Percentiles rank a stretch among this genome's conserved stretches.
These are phyloP conservation scores for Dicerorhinus sumatrensis DNA, from an alignment of 2,113 vertebrate species.

Conservation along the genomic window DNA sequence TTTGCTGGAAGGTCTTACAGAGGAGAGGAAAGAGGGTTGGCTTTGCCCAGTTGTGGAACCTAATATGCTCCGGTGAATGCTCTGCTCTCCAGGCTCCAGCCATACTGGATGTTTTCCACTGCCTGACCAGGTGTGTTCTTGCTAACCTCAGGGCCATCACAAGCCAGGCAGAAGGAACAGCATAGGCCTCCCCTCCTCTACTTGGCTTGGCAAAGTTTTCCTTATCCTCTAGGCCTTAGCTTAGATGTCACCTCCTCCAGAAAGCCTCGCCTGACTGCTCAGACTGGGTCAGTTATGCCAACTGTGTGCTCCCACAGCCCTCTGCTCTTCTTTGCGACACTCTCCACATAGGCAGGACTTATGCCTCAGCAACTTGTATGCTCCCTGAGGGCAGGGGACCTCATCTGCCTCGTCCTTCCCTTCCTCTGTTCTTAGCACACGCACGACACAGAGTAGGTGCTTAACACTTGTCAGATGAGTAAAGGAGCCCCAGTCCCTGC, in stretches of 20 bases:
- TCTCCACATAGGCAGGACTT: accelerated
- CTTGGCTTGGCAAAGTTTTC: neutral
- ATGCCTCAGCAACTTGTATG: accelerated
- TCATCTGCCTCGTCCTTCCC: no score
- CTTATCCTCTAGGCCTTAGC: neutral
- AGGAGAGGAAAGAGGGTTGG: neutral
- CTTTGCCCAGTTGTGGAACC: neutral
- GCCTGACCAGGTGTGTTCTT: neutral
- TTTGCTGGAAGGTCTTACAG: neutral
- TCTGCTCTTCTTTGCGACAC: neutral
- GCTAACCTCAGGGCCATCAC: neutral
- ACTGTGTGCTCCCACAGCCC: neutral
- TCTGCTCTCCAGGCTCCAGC: neutral
- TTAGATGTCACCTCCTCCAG: neutral
- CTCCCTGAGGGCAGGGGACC: neutral
- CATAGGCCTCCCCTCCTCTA: accelerated
- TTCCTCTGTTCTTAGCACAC: neutral
- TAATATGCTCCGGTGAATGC: accelerated
- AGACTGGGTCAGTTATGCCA: neutral
- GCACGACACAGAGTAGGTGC: neutral
- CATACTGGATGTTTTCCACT: accelerated
- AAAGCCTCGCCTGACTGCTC: neutral
- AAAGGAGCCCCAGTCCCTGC: neutral
- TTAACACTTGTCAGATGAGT: neutral
- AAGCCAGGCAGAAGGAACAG: neutral